These are phyloP conservation scores for Circaetus gallicus DNA, from an alignment of 2,113 vertebrate species.

Conservation along the genomic window DNA sequence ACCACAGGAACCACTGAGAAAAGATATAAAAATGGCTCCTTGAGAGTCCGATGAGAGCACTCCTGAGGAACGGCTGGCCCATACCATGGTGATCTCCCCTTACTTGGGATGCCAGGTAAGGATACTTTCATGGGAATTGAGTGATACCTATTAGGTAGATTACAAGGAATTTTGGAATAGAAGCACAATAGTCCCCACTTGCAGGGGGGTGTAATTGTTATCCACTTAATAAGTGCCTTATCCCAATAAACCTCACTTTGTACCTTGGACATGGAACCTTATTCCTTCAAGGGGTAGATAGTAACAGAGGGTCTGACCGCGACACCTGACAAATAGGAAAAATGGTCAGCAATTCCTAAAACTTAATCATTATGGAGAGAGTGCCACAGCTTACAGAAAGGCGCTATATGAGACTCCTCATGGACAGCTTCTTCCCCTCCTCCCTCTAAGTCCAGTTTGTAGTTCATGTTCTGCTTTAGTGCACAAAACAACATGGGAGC, in stretches of 20 bases:
- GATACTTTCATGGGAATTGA: background rate
- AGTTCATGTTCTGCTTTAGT: background rate
- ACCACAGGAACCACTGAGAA: background rate
- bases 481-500: background rate
- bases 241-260: background rate
- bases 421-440: background rate
- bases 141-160: background rate
- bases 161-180: background rate
- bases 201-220: background rate
- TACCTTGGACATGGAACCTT: background rate
- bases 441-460: background rate
- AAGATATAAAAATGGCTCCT: background rate
- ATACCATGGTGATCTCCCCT: accelerated
- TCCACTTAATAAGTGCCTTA: background rate
- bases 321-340: background rate
- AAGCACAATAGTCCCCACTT: background rate
- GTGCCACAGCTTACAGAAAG: background rate
- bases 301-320: accelerated
- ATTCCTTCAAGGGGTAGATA: background rate
- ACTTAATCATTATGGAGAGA: background rate
- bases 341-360: background rate
- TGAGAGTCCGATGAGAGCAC: accelerated
- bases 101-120: background rate
- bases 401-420: background rate
- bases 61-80: background rate